Evolutionary conservation across 2,797 vertebrate species (phyloP).

Genomic region (Luscinia megarhynchos): DNA sequence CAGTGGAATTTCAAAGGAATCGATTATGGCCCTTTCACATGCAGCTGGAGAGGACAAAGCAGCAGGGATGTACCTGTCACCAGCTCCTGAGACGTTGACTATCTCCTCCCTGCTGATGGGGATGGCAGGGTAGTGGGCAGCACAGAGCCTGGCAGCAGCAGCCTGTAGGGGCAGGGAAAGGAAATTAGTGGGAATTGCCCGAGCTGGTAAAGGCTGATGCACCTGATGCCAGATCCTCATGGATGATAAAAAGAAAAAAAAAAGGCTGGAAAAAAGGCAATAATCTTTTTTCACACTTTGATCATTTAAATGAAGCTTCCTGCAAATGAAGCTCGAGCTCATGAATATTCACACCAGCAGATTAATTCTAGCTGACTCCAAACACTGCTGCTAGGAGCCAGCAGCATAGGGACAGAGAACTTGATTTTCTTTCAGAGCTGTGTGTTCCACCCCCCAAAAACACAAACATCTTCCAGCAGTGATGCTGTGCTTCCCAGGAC

Average conservation of each 20-base stretch:
- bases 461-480: neutral
- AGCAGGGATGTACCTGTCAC: constrained; percentile 83
- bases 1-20: neutral
- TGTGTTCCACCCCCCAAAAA: neutral
- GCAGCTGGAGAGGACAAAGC: neutral
- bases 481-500: neutral
- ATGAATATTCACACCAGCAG: constrained; percentile 24
- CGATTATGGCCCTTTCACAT: neutral
- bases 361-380: constrained; percentile 3
- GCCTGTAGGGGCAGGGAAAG: neutral
- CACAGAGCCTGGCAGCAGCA: constrained; percentile 76
- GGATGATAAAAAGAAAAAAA: neutral
- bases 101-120: constrained; percentile 77
- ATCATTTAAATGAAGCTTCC: constrained; percentile 35
- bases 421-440: constrained; percentile 1
- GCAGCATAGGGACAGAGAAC: neutral
- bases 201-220: neutral
- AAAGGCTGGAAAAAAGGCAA: neutral
- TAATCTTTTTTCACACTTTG: constrained; percentile 6
- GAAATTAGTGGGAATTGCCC: neutral
- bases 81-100: constrained; percentile 90
- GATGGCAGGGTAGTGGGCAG: constrained; percentile 85
- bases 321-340: neutral
- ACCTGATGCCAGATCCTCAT: neutral
- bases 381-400: constrained; percentile 13